These are phyloP conservation scores for Thunnus albacares DNA, from an alignment of 2,797 vertebrate genomes.

Conservation along the genomic window DNA sequence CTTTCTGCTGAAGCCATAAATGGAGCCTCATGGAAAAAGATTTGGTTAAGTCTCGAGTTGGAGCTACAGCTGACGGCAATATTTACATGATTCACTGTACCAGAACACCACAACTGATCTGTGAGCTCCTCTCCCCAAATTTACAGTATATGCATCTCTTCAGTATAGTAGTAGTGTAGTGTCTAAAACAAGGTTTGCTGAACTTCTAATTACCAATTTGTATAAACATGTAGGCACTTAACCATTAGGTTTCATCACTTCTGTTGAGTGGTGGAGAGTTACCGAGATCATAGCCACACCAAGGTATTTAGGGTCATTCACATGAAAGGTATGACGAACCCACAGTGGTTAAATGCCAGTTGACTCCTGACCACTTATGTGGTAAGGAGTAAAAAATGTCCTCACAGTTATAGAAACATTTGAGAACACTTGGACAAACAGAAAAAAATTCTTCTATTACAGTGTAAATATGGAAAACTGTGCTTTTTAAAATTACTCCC, in stretches of 20 bases:
- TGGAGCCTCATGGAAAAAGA: conserved; percentile 54
- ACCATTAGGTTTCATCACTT: neutral
- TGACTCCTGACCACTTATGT: neutral
- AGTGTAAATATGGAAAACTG: neutral
- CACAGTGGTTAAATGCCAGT: neutral
- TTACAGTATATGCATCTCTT: neutral
- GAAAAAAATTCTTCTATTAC: neutral
- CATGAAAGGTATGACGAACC: conserved; percentile 6
- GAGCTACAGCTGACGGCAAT: conserved; percentile 36
- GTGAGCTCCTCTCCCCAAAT: neutral
- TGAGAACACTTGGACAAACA: neutral
- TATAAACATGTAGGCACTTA: neutral
- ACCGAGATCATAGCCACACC: neutral
- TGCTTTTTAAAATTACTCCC: neutral
- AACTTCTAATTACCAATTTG: neutral
- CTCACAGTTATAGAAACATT: too few relatives aligned
- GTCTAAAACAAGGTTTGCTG: neutral
- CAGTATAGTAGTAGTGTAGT: too few relatives aligned
- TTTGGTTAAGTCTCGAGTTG: conserved; percentile 39
- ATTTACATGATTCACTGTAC: conserved; percentile 40
- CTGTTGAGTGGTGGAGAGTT: neutral
- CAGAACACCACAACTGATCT: conserved; percentile 28
- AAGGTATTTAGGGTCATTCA: neutral
- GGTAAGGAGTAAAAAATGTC: neutral
- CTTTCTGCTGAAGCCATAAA: conserved; percentile 67